phyloP scores from a whole-genome alignment of 2,888 invertebrate genomes.

The Phortica magna region DNA sequence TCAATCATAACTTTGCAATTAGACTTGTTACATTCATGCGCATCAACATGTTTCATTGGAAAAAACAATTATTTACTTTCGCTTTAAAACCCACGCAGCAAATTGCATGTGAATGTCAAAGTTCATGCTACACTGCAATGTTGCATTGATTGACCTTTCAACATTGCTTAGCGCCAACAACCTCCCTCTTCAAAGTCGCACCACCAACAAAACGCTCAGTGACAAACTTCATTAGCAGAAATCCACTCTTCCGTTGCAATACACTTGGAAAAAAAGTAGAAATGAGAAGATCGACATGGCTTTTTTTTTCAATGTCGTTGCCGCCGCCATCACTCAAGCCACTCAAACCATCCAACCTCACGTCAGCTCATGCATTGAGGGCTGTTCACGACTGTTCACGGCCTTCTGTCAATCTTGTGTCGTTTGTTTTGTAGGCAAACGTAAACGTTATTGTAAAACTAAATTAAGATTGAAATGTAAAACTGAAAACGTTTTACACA shows the following conservation, averaged over 20 bases:
- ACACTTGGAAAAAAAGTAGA: neutral
- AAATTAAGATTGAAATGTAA: constrained; percentile 77
- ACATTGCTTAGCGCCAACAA: neutral
- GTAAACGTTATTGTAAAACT: constrained; percentile 71
- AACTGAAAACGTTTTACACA: constrained; percentile 77
- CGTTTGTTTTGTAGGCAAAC: neutral
- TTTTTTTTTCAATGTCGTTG: neutral
- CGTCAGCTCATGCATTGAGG: constrained; percentile 38
- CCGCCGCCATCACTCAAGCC: no score
- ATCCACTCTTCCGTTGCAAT: constrained; percentile 56
- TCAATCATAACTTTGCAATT: neutral
- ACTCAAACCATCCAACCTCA: constrained; percentile 37
- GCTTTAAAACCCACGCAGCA: no score
- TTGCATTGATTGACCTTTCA: neutral
- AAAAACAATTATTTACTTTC: no score
- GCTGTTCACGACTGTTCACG: neutral
- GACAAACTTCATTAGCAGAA: constrained; percentile 72
- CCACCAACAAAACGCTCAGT: constrained; percentile 57
- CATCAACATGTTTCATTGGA: no score
- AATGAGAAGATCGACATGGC: no score
- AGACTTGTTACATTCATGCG: no score
- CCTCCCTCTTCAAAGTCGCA: neutral
- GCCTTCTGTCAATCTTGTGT: neutral
- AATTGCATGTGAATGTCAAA: no score
- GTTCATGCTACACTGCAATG: no score